Evolutionary conservation across 2,888 invertebrate species (phyloP).

Genomic region (Andrena fulva): DNA sequence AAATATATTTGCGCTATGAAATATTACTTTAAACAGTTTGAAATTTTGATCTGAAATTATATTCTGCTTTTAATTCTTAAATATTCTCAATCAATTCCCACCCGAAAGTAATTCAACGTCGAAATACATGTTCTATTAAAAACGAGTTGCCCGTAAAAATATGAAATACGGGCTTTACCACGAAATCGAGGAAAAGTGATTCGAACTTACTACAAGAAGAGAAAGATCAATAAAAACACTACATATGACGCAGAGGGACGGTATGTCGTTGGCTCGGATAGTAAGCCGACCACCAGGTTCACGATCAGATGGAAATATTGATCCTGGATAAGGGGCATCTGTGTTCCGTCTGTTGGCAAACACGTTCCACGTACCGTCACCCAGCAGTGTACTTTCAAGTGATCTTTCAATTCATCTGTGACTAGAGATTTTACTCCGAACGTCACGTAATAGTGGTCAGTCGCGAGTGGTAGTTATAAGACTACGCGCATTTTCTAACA

Average conservation of each 20-base stretch:
- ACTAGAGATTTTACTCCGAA: constrained; percentile 1
- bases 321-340: constrained; percentile 77
- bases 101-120: not conserved
- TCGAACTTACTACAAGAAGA: constrained; percentile 52
- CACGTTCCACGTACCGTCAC: constrained; percentile 56
- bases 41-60: not conserved
- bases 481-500: not conserved
- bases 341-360: constrained; percentile 74
- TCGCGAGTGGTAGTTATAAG: not conserved
- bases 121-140: not conserved
- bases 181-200: constrained; percentile 32
- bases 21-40: not conserved
- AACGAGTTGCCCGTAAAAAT: not conserved
- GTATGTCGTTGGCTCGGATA: constrained; percentile 76
- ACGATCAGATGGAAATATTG: constrained; percentile 82
- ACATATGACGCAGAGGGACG: constrained; percentile 60
- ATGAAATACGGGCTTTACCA: too few relatives aligned
- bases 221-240: constrained; percentile 75
- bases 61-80: not conserved
- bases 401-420: constrained; percentile 29
- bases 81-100: not conserved
- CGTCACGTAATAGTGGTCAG: not conserved
- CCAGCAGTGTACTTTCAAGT: constrained; percentile 10
- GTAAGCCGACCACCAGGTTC: constrained; percentile 75
- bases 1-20: constrained; percentile 14